These are phyloP conservation scores for Cotesia glomerata DNA, from an alignment of 1,140 invertebrate species.

Conservation along the genomic window DNA sequence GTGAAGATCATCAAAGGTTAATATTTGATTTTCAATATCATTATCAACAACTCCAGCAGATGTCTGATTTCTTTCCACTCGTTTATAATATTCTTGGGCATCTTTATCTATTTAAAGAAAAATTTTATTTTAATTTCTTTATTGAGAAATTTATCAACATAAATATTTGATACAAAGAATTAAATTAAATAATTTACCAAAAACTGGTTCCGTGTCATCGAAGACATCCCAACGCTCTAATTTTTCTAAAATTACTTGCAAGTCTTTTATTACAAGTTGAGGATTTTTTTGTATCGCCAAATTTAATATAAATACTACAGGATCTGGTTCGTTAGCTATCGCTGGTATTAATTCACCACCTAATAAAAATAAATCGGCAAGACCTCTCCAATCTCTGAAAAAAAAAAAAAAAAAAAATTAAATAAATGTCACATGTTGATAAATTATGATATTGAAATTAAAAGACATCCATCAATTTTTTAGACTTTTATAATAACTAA, in stretches of 20 bases:
- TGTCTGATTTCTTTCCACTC: conserved; percentile 36
- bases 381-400: conserved; percentile 72
- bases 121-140: neutral
- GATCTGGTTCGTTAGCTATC: conserved; percentile 61
- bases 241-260: conserved; percentile 64
- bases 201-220: conserved; percentile 65
- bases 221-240: conserved; percentile 74
- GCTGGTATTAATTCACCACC: conserved; percentile 58
- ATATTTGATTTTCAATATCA: conserved; percentile 42
- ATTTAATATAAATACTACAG: conserved; percentile 63
- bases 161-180: neutral
- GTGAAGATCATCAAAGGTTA: conserved; percentile 62
- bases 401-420: neutral
- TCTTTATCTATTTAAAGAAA: conserved; percentile 51
- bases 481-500: too few relatives aligned
- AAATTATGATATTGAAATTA: too few relatives aligned
- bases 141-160: neutral
- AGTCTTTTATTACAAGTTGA: conserved; percentile 60
- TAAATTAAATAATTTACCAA: conserved; percentile 53
- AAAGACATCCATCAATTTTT: too few relatives aligned
- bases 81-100: conserved; percentile 47
- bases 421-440: neutral
- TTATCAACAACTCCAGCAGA: conserved; percentile 37
- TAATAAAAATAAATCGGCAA: conserved; percentile 66
- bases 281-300: conserved; percentile 58